These are phyloP conservation scores for Nomada flava DNA, from an alignment of 2,888 invertebrate genomes.

Conservation along the genomic window DNA sequence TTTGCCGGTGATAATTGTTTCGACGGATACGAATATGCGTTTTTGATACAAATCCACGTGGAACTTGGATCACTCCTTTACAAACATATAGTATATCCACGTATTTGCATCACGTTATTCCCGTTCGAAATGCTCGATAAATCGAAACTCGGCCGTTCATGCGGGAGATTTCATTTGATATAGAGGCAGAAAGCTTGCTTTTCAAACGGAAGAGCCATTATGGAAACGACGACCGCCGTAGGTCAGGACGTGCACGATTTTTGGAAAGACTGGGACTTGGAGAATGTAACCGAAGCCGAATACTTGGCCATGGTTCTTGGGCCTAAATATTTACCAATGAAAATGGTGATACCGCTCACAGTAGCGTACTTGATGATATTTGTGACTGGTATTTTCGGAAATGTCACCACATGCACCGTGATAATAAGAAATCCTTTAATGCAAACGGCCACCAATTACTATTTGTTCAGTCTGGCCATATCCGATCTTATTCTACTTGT, in stretches of 20 bases:
- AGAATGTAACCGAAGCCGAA: conserved; percentile 81
- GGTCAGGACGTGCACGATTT: conserved; percentile 67
- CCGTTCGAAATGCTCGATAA: conserved; percentile 5
- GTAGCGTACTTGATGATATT: conserved; percentile 91
- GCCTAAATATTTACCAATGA: conserved; percentile 83
- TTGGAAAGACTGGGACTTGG: conserved; percentile 70
- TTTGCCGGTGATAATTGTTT: conserved; percentile 59
- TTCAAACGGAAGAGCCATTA: conserved; percentile 15
- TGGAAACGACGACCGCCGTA: conserved; percentile 60
- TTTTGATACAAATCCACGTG: conserved; percentile 16
- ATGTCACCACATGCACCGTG: conserved; percentile 93
- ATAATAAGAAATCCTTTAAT: conserved; percentile 92
- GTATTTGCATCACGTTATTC: neutral
- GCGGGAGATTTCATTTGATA: neutral
- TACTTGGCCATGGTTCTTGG: conserved; percentile 82
- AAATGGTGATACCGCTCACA: conserved; percentile 86
- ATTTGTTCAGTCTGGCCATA: conserved; percentile 94
- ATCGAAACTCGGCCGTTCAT: neutral
- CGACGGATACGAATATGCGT: conserved; percentile 23
- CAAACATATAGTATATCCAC: neutral
- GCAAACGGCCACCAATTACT: conserved; percentile 97
- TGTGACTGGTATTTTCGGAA: conserved; percentile 93
- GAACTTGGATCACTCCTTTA: neutral
- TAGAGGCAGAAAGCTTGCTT: neutral
- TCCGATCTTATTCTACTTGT: conserved; percentile 93